Percentiles rank a stretch among this genome's conserved stretches.
These are phyloP conservation scores for Amniataba percoides DNA, from an alignment of 2,797 vertebrate genomes.

Conservation along the genomic window DNA sequence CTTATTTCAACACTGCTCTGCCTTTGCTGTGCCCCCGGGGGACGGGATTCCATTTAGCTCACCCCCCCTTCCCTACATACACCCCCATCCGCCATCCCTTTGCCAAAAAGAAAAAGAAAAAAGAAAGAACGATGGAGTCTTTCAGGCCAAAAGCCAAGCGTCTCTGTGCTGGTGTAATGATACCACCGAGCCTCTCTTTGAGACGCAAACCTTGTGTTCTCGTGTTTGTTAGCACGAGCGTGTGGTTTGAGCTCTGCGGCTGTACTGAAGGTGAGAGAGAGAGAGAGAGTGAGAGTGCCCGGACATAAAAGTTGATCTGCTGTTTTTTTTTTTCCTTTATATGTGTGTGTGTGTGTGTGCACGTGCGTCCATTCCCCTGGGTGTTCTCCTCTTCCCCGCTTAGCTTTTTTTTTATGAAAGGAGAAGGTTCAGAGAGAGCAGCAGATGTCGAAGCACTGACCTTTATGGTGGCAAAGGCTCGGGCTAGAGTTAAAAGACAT, in stretches of 20 bases:
- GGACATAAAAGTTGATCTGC: slow-evolving; percentile 52
- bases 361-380: slow-evolving; percentile 67
- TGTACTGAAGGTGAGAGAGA: slow-evolving; percentile 36
- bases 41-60: slow-evolving; percentile 77
- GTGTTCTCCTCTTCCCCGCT: slow-evolving; percentile 81
- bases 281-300: slow-evolving; percentile 28
- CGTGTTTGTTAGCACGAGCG: slow-evolving; percentile 55
- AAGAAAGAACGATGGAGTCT: slow-evolving; percentile 39
- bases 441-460: slow-evolving; percentile 83
- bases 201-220: slow-evolving; percentile 65
- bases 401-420: slow-evolving; percentile 73
- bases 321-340: background rate
- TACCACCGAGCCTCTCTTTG: slow-evolving; percentile 65
- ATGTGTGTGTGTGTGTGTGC: slow-evolving; percentile 22
- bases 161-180: slow-evolving; percentile 70
- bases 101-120: slow-evolving; percentile 30
- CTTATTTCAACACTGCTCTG: slow-evolving; percentile 82
- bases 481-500: slow-evolving; percentile 79
- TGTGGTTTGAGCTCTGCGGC: slow-evolving; percentile 52
- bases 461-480: slow-evolving; percentile 82
- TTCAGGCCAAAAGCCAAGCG: slow-evolving; percentile 67
- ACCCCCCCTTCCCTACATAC: background rate
- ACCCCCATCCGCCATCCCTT: slow-evolving; percentile 20
- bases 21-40: slow-evolving; percentile 73
- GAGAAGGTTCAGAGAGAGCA: slow-evolving; percentile 80